Evolutionary conservation across 2,113 vertebrate species (phyloP).

Genomic region (Forbesichthys agassizii): DNA sequence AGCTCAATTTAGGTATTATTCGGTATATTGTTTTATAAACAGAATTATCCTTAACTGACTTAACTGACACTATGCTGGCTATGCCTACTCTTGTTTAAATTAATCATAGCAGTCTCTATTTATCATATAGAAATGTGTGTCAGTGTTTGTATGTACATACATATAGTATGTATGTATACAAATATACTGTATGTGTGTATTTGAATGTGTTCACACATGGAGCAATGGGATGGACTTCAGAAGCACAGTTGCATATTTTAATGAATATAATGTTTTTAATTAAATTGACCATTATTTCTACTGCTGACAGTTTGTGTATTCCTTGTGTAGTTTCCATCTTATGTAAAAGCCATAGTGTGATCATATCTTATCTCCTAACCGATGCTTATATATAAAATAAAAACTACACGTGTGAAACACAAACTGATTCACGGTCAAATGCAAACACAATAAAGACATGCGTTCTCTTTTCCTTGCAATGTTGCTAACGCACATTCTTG

Average conservation of each 20-base stretch:
- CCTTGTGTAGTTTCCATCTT: too few relatives aligned
- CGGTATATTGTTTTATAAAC: too few relatives aligned
- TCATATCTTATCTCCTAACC: too few relatives aligned
- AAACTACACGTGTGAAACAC: not conserved
- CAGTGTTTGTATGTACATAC: constrained; percentile 5
- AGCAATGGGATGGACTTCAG: constrained; percentile 45
- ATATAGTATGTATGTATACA: constrained; percentile 3
- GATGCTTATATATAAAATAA: too few relatives aligned
- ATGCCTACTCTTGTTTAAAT: too few relatives aligned
- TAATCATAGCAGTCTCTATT: too few relatives aligned
- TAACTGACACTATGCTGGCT: too few relatives aligned
- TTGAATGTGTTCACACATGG: constrained; percentile 41
- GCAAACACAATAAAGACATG: too few relatives aligned
- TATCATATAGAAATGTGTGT: not conserved
- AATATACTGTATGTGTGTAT: constrained; percentile 14
- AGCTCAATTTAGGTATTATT: too few relatives aligned
- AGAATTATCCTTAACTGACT: too few relatives aligned
- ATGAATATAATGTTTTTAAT: constrained; percentile 78
- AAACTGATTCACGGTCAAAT: not conserved
- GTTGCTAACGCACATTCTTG: constrained; percentile 17
- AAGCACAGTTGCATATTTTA: constrained; percentile 75
- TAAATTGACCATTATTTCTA: constrained; percentile 70
- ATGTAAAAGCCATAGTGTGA: too few relatives aligned
- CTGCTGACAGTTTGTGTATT: constrained; percentile 29
- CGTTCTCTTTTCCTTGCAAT: constrained; percentile 10